These are phyloP conservation scores for Dioctria rufipes DNA, from an alignment of 2,888 invertebrate species.

Conservation along the genomic window DNA sequence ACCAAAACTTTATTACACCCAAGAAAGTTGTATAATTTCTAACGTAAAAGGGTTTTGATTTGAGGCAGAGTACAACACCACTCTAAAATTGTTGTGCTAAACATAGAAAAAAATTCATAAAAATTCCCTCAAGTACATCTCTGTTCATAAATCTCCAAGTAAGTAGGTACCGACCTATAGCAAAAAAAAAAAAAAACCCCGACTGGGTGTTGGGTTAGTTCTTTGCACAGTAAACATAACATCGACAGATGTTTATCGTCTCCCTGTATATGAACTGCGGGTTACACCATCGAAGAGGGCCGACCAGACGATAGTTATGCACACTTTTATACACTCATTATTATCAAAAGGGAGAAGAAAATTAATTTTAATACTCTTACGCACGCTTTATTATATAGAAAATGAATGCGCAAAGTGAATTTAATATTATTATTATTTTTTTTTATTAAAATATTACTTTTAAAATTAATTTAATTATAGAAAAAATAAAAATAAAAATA, in stretches of 20 bases:
- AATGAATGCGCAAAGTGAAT: conserved; percentile 13
- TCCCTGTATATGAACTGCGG: conserved; percentile 10
- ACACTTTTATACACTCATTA: conserved; percentile 11
- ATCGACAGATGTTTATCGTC: conserved; percentile 45
- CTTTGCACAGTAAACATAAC: conserved; percentile 34
- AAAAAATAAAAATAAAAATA: neutral
- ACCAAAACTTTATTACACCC: conserved; percentile 20
- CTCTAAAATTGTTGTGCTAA: neutral
- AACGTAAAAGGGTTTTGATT: neutral
- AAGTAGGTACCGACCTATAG: neutral
- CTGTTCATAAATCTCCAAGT: conserved; percentile 16
- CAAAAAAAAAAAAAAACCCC: neutral
- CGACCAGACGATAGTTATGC: neutral
- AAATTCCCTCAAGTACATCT: conserved; percentile 10
- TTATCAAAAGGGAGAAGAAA: conserved; percentile 19
- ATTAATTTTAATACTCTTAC: conserved; percentile 24
- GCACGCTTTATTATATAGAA: conserved; percentile 1
- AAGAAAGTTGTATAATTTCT: conserved; percentile 31
- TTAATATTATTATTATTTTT: neutral
- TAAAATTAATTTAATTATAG: neutral
- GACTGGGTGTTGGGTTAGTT: neutral
- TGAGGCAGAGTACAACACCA: neutral
- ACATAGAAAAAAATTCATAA: neutral
- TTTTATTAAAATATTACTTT: neutral
- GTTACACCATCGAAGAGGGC: neutral